phyloP scores from a whole-genome alignment of 2,888 invertebrate genomes.

The Pachydiplax longipennis region DNA sequence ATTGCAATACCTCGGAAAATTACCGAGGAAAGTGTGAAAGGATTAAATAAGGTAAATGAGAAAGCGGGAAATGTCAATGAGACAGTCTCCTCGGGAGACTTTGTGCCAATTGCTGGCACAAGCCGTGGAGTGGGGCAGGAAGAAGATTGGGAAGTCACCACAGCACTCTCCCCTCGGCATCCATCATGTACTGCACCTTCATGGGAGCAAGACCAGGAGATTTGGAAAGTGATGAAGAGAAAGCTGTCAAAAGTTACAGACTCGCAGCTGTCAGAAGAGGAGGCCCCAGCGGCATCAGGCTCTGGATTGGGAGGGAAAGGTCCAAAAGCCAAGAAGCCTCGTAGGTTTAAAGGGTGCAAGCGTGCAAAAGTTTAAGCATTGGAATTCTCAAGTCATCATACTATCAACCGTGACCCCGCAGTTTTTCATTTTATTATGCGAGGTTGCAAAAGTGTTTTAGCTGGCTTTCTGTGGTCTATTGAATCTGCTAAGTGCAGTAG shows the following conservation, averaged over 20 bases:
- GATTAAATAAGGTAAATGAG: background rate
- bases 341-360: slow-evolving; percentile 16
- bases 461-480: slow-evolving; percentile 35
- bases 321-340: background rate
- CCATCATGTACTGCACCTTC: slow-evolving; percentile 15
- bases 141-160: slow-evolving; percentile 33
- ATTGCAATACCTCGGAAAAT: slow-evolving; percentile 15
- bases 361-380: slow-evolving; percentile 42
- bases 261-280: slow-evolving; percentile 28
- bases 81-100: slow-evolving; percentile 35
- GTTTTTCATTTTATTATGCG: slow-evolving; percentile 16
- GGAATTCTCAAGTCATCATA: slow-evolving; percentile 2
- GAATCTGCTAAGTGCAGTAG: slow-evolving; percentile 29
- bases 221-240: slow-evolving; percentile 1
- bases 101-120: slow-evolving; percentile 42
- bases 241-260: slow-evolving; percentile 5
- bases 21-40: background rate
- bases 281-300: background rate
- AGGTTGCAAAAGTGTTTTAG: slow-evolving; percentile 35
- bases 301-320: slow-evolving; percentile 28
- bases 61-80: slow-evolving; percentile 12
- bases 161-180: slow-evolving; percentile 5
- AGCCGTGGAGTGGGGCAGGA: slow-evolving; percentile 29
- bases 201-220: slow-evolving; percentile 29
- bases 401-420: slow-evolving; percentile 8